Base-by-base conservation (phyloP, 1,140 invertebrate genomes). In the Drosophila busckii region DNA sequence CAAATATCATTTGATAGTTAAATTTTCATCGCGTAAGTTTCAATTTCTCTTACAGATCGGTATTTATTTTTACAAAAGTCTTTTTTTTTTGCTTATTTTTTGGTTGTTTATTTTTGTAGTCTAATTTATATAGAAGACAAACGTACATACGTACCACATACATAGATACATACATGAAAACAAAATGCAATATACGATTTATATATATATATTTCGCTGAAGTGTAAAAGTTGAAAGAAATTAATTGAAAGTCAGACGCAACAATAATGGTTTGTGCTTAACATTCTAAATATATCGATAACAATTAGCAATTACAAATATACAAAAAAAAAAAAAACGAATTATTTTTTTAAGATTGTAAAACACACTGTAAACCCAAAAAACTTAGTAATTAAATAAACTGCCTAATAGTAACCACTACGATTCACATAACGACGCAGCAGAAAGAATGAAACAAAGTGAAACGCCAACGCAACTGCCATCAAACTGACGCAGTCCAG, bases 1-100 rank as follows among this genome's bases (percentile, higher is more conserved):
- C 85, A 87, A 23, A 87, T 87, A 40, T 62, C 62, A 15, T 87
- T 87, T 48, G 84, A 86, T 76, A 85, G 69, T 44, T 85, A 75
- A 60, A 22, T 28, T 25, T 55, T 41, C n/a, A 25, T n/a, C 9
- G 3, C 17, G 4, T 3, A 45, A 53, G 19, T 35, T 12, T 38
- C 40, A 31, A 12, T 48, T 40, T 2, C 23, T 38, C 38, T n/a
- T 17, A 49, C 17, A 10, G 20, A 22, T 19, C 5, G n/a, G 26
- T 60, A 49, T 49, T 50, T 40, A 48, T 49, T 7, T n/a, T 19
- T 25, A 54, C 35, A 41, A 28, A 41, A 19, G n/a, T n/a, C 1
- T 50, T 50, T 34, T 48, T 32, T 63, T 73, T 46, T 46, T 71
- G 26, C 10, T 52, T 23, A 40, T 12, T 55, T 48, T 28, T 38